These are phyloP conservation scores for Notamacropus eugenii DNA, from an alignment of 2,797 vertebrate genomes.

Conservation along the genomic window DNA sequence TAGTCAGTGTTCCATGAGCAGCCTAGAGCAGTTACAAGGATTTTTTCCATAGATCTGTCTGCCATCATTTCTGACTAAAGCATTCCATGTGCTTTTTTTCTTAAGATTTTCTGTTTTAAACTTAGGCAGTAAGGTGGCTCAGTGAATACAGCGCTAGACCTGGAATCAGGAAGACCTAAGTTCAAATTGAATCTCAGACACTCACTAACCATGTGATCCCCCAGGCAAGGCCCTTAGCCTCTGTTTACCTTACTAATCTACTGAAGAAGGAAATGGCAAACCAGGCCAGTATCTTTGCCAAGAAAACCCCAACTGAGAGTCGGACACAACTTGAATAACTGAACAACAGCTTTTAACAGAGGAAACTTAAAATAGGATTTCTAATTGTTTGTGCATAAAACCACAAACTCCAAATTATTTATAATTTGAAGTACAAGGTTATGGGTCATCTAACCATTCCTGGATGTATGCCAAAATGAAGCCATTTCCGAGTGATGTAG, in stretches of 20 bases:
- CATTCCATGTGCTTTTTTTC: background rate
- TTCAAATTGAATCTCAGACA: background rate
- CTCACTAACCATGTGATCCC: background rate
- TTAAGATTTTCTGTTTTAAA: background rate
- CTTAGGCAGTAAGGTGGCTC: background rate
- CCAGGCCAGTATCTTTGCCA: background rate
- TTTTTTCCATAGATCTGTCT: background rate
- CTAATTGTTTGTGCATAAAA: background rate
- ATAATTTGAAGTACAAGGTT: background rate
- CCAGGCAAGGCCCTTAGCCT: background rate
- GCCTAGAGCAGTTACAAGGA: background rate
- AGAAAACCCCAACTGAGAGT: background rate
- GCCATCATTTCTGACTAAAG: background rate
- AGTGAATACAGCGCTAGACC: background rate
- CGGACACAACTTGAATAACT: background rate
- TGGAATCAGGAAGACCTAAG: background rate
- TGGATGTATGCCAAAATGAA: background rate
- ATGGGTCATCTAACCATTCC: background rate
- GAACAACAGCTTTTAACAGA: background rate
- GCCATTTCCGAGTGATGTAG: background rate
- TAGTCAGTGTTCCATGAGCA: background rate
- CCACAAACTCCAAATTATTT: background rate
- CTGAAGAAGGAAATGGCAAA: background rate
- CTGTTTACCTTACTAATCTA: background rate
- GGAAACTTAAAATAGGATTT: background rate